A percentile compares a stretch with the other conserved stretches of the same genome.
phyloP scores from a whole-genome alignment of 2,797 vertebrate species.

The Leucoraja ocellata region DNA sequence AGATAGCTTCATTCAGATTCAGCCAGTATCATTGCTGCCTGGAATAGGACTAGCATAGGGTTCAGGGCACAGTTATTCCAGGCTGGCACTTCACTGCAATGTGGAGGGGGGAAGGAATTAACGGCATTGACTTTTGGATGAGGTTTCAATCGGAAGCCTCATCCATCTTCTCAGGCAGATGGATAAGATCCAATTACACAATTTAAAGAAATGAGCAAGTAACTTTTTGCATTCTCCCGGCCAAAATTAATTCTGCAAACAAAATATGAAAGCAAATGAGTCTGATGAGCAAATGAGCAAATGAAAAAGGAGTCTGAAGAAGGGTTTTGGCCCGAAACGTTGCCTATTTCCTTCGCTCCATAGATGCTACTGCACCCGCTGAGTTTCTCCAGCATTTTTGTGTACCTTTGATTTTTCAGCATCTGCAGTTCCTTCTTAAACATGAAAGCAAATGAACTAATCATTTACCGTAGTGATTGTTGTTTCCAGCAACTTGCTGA shows the following conservation, averaged over 20 bases:
- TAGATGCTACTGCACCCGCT: too few species aligned
- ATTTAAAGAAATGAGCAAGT: not conserved
- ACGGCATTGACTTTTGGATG: not conserved
- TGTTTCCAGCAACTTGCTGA: not conserved
- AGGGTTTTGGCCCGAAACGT: too few species aligned
- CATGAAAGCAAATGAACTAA: not conserved
- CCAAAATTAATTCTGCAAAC: not conserved
- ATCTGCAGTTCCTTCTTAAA: not conserved
- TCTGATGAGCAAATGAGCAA: too few species aligned
- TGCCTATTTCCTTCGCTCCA: too few species aligned
- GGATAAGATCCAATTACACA: not conserved
- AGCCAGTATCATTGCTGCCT: not conserved
- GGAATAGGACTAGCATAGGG: not conserved
- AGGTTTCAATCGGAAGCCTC: not conserved
- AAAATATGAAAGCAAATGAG: not conserved
- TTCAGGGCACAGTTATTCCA: not conserved
- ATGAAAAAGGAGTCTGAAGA: too few species aligned
- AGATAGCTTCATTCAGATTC: not conserved
- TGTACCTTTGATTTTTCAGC: too few species aligned
- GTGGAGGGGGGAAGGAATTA: not conserved
- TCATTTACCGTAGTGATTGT: not conserved
- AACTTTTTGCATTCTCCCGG: not conserved
- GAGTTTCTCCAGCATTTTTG: too few species aligned
- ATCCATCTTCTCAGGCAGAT: not conserved
- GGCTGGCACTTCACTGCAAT: not conserved